These are phyloP conservation scores for Hyppa rectilinea DNA, from an alignment of 2,888 invertebrate species.

Conservation along the genomic window DNA sequence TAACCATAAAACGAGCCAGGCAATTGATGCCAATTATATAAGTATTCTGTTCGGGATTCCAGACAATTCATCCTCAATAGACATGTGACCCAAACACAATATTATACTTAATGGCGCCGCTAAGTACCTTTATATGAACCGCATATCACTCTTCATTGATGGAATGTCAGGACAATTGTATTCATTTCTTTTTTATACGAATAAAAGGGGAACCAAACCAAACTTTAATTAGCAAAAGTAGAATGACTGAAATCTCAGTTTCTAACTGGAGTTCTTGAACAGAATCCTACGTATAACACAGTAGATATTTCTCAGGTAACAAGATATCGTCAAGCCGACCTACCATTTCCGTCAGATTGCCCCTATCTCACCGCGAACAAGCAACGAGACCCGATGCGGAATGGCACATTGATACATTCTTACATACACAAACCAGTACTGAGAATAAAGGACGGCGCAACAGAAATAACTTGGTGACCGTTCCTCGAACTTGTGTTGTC, in stretches of 20 bases:
- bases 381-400: conserved; percentile 69
- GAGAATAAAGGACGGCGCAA: conserved; percentile 69
- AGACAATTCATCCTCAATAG: conserved; percentile 65
- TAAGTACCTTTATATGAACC: conserved; percentile 47
- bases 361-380: conserved; percentile 71
- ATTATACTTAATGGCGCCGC: conserved; percentile 45
- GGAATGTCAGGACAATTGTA: conserved; percentile 21
- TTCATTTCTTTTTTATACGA: not conserved
- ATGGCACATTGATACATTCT: conserved; percentile 63
- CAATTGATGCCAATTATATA: conserved; percentile 73
- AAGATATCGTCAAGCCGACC: conserved; percentile 63
- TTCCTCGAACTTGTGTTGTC: conserved; percentile 71
- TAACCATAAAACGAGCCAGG: conserved; percentile 59
- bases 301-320: conserved; percentile 48
- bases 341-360: conserved; percentile 80
- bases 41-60: conserved; percentile 59
- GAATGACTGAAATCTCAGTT: conserved; percentile 7
- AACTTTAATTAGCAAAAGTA: conserved; percentile 5
- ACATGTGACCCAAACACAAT: conserved; percentile 62
- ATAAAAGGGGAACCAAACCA: not conserved
- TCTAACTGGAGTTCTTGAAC: conserved; percentile 13
- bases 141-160: conserved; percentile 43
- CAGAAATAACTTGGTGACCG: conserved; percentile 76
- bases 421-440: conserved; percentile 71
- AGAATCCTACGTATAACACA: conserved; percentile 21